Conservation (phyloP, 2,113 vertebrate genomes). For the Mola mola region DNA sequence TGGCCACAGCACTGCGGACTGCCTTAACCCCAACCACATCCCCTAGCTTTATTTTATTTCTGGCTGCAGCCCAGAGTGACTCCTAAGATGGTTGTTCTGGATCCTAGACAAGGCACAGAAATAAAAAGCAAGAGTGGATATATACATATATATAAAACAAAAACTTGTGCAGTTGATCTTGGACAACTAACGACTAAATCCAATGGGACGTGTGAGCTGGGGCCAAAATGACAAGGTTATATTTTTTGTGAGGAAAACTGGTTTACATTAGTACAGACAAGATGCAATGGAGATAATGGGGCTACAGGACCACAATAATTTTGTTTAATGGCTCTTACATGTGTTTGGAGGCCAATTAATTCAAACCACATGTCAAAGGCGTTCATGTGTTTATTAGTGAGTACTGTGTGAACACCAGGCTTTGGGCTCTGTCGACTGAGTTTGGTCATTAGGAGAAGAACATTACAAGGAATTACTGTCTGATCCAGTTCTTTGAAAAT, state of each 20-base stretch:
- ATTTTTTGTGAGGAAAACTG: conserved; percentile 64
- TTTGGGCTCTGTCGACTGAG: conserved; percentile 39
- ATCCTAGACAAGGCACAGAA: conserved; percentile 58
- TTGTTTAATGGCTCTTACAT: conserved; percentile 71
- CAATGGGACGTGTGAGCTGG: conserved; percentile 59
- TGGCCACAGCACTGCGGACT: conserved; percentile 21
- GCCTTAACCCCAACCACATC: conserved; percentile 17
- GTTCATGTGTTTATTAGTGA: conserved; percentile 70
- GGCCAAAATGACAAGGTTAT: conserved; percentile 53
- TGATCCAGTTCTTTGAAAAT: conserved; percentile 23
- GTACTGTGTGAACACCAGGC: conserved; percentile 32
- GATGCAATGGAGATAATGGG: conserved; percentile 43
- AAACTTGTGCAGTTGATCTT: conserved; percentile 42
- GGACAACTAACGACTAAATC: conserved; percentile 56
- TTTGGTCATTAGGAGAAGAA: conserved; percentile 36
- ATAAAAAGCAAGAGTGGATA: conserved; percentile 49
- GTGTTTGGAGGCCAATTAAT: conserved; percentile 70
- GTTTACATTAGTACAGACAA: conserved; percentile 62
- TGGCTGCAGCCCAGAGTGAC: conserved; percentile 46
- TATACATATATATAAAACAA: conserved; percentile 54
- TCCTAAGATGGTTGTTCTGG: conserved; percentile 65
- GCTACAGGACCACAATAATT: conserved; percentile 49
- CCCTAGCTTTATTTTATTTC: conserved; percentile 50
- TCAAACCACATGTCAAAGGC: conserved; percentile 68
- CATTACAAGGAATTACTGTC: conserved; percentile 60